Percentiles rank a stretch among this genome's conserved stretches.
Conservation (phyloP, 1,140 invertebrate genomes). For the Leptopilina boulardi region DNA sequence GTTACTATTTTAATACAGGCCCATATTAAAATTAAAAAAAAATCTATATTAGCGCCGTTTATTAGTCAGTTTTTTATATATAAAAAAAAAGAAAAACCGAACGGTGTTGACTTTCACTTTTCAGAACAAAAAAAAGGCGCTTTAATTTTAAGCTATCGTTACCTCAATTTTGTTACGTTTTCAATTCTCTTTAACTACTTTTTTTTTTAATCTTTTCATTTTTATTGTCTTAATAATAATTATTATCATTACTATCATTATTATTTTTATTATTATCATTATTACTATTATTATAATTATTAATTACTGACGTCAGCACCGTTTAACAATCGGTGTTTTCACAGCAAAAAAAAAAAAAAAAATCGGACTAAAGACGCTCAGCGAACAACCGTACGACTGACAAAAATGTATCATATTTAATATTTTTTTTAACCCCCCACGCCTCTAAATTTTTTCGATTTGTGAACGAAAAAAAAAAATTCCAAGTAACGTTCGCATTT, state of each 20-base stretch:
- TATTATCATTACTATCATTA: constrained; percentile 42
- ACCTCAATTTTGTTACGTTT: constrained; percentile 47
- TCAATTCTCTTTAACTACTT: constrained; percentile 44
- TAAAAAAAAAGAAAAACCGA: constrained; percentile 46
- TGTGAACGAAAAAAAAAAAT: neutral
- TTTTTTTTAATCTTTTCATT: constrained; percentile 40
- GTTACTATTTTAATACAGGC: constrained; percentile 76
- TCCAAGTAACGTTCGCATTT: constrained; percentile 6
- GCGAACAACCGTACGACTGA: constrained; percentile 34
- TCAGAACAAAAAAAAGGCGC: constrained; percentile 32
- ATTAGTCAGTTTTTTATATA: constrained; percentile 72
- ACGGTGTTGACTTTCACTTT: constrained; percentile 59
- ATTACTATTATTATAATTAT: constrained; percentile 9
- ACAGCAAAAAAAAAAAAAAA: too few relatives aligned
- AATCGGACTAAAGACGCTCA: neutral
- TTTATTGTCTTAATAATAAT: constrained; percentile 35
- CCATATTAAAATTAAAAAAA: constrained; percentile 74
- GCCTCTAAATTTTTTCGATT: neutral
- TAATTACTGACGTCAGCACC: constrained; percentile 11
- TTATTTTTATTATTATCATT: constrained; percentile 53
- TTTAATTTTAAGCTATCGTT: constrained; percentile 38
- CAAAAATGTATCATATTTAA: constrained; percentile 37
- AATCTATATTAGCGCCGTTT: constrained; percentile 62
- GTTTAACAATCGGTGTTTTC: constrained; percentile 1
- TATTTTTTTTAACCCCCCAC: neutral